Base-by-base conservation (phyloP, 2,113 vertebrate species). In the Zootoca vivipara region DNA sequence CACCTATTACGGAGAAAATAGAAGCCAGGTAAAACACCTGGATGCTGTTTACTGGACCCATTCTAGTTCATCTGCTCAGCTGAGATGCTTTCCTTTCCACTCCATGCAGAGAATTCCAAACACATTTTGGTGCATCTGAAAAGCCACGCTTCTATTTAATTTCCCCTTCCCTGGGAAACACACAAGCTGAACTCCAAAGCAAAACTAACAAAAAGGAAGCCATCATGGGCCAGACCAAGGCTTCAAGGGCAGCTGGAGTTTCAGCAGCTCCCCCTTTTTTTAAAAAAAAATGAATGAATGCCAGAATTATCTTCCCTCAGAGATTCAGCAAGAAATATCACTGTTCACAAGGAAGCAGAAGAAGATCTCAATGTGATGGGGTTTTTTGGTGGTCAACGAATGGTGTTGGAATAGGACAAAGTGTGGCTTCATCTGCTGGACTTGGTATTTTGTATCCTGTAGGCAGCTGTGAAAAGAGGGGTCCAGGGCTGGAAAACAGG, bases 1-100 rank as follows among this genome's bases (percentile, higher is more conserved):
- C 91, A 91, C 92, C 93, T 95, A 93, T 95, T 92, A 90, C 91
- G 90, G 72, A 90, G 86, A 1, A 7, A 94, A 94, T 93, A 96
- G 94, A 96, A 95, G 92, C 91, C 90, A 85, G 85, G 73, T 88
- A 93, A 88, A 92, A 93, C 74, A 91, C 90, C 85, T 92, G 93
- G 70, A 89, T 82, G 46, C 40, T 81, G 84, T 87, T 87, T 2
- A 1, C 89, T 91, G 85, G 90, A 77, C 72, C 88, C 2, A 8
- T 0, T 84, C 42, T 90, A 79, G 87, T 85, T 91, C 86, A 88
- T 89, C 80, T 93, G 88, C 91, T 90, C 70, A 84, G 46, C 22
- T 64, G 80, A 88, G 10, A 74, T 74, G 5, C 69, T 58, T 15
- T 74, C 72, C 65, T 86, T 78, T 86, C 28, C 42, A 56, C 85